A percentile compares a stretch with the other conserved stretches of the same genome.
These are phyloP conservation scores for Aegithalos caudatus DNA, from an alignment of 2,113 vertebrate species.

Conservation along the genomic window DNA sequence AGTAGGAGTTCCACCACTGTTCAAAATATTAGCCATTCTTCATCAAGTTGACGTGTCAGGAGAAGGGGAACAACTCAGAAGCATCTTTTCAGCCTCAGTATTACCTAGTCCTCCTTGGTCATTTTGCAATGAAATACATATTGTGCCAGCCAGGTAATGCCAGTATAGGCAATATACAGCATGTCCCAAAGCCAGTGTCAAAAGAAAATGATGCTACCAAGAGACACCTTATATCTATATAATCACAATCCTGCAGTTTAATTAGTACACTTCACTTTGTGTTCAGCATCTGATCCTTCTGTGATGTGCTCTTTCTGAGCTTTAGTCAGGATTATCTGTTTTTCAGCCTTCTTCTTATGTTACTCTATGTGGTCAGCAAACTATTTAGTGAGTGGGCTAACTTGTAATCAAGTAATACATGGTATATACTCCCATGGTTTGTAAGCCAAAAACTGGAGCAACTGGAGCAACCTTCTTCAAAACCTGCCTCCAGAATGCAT, in stretches of 20 bases:
- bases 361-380: slow-evolving; percentile 30
- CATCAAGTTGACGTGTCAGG: neutral
- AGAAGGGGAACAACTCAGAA: neutral
- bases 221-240: neutral
- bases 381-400: slow-evolving; percentile 56
- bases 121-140: neutral
- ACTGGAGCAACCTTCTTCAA: slow-evolving; percentile 17
- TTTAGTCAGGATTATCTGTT: neutral
- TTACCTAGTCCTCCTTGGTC: neutral
- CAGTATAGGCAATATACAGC: neutral
- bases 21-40: neutral
- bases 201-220: neutral
- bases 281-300: neutral
- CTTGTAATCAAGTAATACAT: slow-evolving; percentile 32
- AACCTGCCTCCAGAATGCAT: slow-evolving; percentile 44
- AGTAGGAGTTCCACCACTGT: neutral
- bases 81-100: neutral
- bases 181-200: neutral
- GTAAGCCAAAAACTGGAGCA: slow-evolving; percentile 29
- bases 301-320: neutral
- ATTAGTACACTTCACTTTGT: neutral
- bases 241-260: neutral
- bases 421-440: slow-evolving; percentile 27
- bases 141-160: neutral
- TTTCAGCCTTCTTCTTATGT: slow-evolving; percentile 25